Conservation (phyloP, 1,140 invertebrate genomes). For the Procambarus virginalis region DNA sequence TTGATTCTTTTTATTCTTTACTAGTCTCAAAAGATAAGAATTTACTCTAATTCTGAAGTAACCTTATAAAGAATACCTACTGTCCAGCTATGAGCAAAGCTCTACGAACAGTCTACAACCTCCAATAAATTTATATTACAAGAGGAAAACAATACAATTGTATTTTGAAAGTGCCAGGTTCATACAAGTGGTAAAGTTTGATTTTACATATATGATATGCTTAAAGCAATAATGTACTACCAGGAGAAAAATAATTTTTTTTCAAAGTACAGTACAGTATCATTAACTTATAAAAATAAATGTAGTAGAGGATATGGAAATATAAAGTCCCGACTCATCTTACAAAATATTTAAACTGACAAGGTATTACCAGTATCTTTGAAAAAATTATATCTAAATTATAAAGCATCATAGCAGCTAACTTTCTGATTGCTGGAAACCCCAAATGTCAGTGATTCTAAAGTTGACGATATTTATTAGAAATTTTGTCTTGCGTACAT, state of each 20-base stretch:
- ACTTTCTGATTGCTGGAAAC: background rate
- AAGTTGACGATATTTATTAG: background rate
- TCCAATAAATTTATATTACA: background rate
- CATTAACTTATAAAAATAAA: background rate
- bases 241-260: background rate
- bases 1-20: background rate
- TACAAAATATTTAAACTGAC: background rate
- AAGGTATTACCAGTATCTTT: background rate
- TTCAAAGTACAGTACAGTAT: background rate
- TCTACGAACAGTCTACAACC: background rate
- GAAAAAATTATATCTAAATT: background rate
- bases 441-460: background rate
- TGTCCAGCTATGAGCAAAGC: background rate
- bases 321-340: background rate
- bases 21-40: background rate
- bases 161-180: background rate
- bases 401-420: background rate
- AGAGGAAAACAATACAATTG: background rate
- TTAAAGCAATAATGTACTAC: background rate
- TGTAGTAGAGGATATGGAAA: background rate
- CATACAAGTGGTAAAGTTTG: slow-evolving; percentile 1
- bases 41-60: background rate
- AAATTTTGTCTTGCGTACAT: background rate
- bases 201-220: background rate
- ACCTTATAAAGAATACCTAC: background rate